Percentiles rank a stretch among this genome's conserved stretches.
Conservation (phyloP, 2,888 invertebrate genomes). For the Xanthia icteritia region DNA sequence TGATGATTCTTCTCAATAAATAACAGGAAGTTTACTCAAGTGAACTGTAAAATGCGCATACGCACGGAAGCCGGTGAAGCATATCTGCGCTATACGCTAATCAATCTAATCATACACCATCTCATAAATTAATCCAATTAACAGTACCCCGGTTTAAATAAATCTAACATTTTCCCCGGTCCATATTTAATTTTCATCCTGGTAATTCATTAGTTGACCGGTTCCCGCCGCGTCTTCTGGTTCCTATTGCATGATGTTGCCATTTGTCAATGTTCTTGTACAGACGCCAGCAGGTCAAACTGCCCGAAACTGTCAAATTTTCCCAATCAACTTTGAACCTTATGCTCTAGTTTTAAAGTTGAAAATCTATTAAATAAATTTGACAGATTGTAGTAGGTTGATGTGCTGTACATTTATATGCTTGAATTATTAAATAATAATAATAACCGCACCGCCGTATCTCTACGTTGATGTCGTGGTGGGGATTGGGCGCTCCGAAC, state of each 20-base stretch:
- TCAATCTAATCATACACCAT: background rate
- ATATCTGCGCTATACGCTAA: conserved; percentile 1
- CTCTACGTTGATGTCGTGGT: no score
- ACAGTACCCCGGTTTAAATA: conserved; percentile 6
- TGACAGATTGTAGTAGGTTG: no score
- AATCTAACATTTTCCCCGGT: background rate
- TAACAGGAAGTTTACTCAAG: conserved; percentile 26
- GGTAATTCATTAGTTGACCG: conserved; percentile 27
- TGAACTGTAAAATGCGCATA: conserved; percentile 22
- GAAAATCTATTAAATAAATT: no score
- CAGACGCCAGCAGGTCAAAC: no score
- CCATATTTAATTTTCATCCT: background rate
- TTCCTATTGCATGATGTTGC: background rate
- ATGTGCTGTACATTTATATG: no score
- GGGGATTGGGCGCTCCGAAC: no score
- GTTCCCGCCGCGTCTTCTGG: background rate
- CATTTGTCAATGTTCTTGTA: background rate
- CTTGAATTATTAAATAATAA: no score
- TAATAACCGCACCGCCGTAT: no score
- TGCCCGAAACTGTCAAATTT: no score
- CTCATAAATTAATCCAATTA: conserved; percentile 15
- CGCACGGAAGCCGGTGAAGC: conserved; percentile 3
- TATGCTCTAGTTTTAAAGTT: no score
- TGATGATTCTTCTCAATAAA: conserved; percentile 19
- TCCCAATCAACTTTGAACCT: no score